Evolutionary conservation across 2,797 vertebrate genomes (phyloP).

Genomic region (Chelon auratus): DNA sequence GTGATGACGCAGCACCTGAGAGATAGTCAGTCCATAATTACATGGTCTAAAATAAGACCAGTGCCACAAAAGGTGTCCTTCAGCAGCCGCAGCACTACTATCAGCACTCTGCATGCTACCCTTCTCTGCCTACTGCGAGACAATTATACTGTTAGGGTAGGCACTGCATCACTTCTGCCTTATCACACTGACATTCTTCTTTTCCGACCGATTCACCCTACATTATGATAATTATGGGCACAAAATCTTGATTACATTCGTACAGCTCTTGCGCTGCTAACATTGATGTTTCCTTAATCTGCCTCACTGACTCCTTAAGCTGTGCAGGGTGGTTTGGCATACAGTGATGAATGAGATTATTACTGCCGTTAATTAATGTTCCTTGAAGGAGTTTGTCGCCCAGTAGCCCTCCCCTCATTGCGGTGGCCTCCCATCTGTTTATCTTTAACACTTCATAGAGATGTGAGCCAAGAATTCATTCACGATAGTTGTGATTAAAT

Average conservation of each 20-base stretch:
- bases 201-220: conserved; percentile 40
- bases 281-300: conserved; percentile 29
- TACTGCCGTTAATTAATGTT: conserved; percentile 43
- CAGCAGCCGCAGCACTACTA: conserved; percentile 62
- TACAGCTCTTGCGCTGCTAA: conserved; percentile 33
- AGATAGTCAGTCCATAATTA: conserved; percentile 74
- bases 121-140: conserved; percentile 54
- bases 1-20: conserved; percentile 77
- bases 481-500: conserved; percentile 7
- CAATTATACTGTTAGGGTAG: conserved; percentile 63
- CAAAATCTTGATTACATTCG: conserved; percentile 44
- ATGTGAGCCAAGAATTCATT: background rate
- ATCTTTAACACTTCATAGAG: conserved; percentile 4
- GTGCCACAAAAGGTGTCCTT: conserved; percentile 78
- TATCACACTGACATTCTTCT: conserved; percentile 57
- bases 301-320: conserved; percentile 35
- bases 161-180: conserved; percentile 55
- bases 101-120: conserved; percentile 66
- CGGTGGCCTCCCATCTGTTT: conserved; percentile 9
- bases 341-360: conserved; percentile 43
- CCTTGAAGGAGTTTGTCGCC: conserved; percentile 12
- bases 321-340: conserved; percentile 22
- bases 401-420: background rate
- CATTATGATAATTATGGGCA: conserved; percentile 40
- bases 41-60: conserved; percentile 78